Base-by-base conservation (phyloP, 2,797 vertebrate genomes). In the Luscinia megarhynchos region DNA sequence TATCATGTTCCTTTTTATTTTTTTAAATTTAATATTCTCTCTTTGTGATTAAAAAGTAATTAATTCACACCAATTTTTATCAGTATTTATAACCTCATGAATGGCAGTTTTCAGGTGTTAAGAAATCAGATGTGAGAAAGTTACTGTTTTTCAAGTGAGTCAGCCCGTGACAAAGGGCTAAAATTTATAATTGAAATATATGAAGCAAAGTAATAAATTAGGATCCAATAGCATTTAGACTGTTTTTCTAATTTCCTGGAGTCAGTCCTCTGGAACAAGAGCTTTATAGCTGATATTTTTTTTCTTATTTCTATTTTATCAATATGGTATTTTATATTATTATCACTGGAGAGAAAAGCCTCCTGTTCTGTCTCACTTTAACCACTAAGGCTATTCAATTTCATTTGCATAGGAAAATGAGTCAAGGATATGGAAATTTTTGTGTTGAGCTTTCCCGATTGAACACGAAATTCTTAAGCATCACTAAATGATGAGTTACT, bases 221-320 rank as follows among this genome's bases (percentile, higher is more conserved):
- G 4, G 6, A 84, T 48, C 19, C 22, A 74, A 26, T 4, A 81
- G 10, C 40, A 77, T 81, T 94, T 89, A 78, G 36, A 22, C 19
- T 43, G 32, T 43, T 85, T 80, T 94, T 92, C 69, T 89, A 85
- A 92, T 94, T 94, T 95, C 87, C 93, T 92, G 79, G 29, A 88
- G 40, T 72, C 66, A 66, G 62, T 61, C 36, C 36, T 72, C 46
- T 86, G 89, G 93, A 89, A 78, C 24, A 87, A 72, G 53, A 80
- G 16, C 17, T 86, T 91, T 22, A 58, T 43, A 62, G 58, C 0
- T 89, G 21, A 91, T 66, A 48, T 73, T 68, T 7, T 81, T 91
- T 88, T 81, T 19, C 1, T 82, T 13, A 94, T 90, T 94, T 94
- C 36, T 67, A n/a, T 90, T 53, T 88, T 78, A 91, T 84, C 55